Base-by-base conservation (phyloP, 2,888 invertebrate genomes). In the Ormyrus nitidulus region DNA sequence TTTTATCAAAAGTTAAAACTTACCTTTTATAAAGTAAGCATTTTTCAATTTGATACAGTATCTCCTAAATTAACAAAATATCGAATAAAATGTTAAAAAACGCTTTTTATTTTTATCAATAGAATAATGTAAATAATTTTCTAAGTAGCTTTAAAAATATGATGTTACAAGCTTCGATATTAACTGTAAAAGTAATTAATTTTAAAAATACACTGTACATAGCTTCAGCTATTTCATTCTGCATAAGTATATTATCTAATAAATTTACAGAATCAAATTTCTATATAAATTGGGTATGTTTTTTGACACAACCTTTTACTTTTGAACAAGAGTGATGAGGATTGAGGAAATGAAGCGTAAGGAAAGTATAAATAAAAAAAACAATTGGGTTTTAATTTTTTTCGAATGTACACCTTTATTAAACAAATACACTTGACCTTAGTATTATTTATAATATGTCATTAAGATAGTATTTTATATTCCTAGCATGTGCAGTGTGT, bases 361-460 rank as follows among this genome's bases (percentile, higher is more conserved):
- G 11, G 10, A 0, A 19, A 19, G 19, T 19, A 19, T 19, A 19
- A 19, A 58, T 5, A 48, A 44, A 59, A 58, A 58, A 75, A 58
- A 66, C 19, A 69, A 10, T 59, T 58, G 2, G 64, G 59, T 59
- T 61, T 79, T 19, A 19, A 19, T 19, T 79, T 75, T 83, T 87
- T 88, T 89, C 89, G 89, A 90, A 90, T 90, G 89, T 90, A 90
- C 90, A 90, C 90, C 90, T 90, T 90, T 90, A 90, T 90, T 90
- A 90, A 90, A 90, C 90, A 90, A 90, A 90, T 90, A 90, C 90
- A 90, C 89, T 90, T 90, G 90, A 90, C 89, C 88, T 89, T 90
- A 90, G 87, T 88, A 86, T 86, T 90, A 90, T 90, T 89, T 90
- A 89, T 90, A 89, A 88, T 89, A 88, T 88, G 85, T 87, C 86